Evolutionary conservation across 1,140 invertebrate genomes (phyloP).

Genomic region (Nasonia longicornis): DNA sequence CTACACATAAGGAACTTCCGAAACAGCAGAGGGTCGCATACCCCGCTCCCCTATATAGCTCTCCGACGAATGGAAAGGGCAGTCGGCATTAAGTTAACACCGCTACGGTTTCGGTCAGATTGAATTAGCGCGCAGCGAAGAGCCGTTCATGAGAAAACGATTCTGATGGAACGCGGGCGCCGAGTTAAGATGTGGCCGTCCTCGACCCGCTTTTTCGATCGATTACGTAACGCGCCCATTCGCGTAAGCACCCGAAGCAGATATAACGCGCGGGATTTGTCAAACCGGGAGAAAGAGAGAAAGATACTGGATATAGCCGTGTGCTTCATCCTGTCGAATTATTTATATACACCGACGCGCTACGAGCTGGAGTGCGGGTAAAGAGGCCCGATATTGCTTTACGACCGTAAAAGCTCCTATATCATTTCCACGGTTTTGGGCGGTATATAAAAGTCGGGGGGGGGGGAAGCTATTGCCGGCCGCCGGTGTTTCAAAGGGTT

Average conservation of each 20-base stretch:
- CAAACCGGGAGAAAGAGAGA: not conserved
- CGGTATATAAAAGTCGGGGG: not conserved
- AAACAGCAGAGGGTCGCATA: constrained; percentile 4
- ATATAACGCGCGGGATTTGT: constrained; percentile 28
- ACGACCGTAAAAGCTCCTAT: not conserved
- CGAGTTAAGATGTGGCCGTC: constrained; percentile 34
- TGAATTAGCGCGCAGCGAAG: constrained; percentile 55
- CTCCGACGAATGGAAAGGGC: constrained; percentile 50
- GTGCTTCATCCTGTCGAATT: not conserved
- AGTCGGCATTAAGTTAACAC: constrained; percentile 57
- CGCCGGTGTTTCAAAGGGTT: too few species aligned
- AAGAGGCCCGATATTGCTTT: not conserved
- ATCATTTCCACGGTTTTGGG: not conserved
- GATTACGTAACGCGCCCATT: constrained; percentile 18
- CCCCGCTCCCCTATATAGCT: not conserved
- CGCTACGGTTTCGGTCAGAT: constrained; percentile 60
- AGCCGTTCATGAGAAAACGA: constrained; percentile 51
- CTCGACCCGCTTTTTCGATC: constrained; percentile 41
- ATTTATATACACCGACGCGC: constrained; percentile 24
- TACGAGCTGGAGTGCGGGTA: not conserved
- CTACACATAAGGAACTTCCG: constrained; percentile 16
- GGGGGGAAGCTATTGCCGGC: not conserved
- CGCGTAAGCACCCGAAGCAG: constrained; percentile 3
- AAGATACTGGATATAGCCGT: not conserved
- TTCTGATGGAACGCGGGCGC: constrained; percentile 52